phyloP scores from a whole-genome alignment of 2,888 invertebrate genomes.

The Drosophila leonis region DNA sequence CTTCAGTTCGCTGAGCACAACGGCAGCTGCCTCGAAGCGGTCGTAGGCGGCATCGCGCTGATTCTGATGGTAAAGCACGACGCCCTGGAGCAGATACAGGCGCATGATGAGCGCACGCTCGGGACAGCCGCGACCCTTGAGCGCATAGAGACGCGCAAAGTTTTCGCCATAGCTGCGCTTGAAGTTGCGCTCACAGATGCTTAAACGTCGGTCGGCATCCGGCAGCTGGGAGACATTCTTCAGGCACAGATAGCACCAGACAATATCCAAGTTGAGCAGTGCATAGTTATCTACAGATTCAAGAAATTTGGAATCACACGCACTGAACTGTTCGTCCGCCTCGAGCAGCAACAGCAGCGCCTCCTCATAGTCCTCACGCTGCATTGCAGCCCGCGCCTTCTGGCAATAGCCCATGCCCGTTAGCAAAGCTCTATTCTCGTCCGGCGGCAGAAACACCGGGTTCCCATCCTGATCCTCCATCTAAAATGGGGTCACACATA shows the following conservation, averaged over 20 bases:
- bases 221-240: conserved; percentile 89
- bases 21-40: conserved; percentile 88
- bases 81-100: conserved; percentile 92
- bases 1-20: conserved; percentile 88
- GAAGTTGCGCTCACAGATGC: conserved; percentile 89
- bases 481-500: conserved; percentile 79
- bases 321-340: conserved; percentile 90
- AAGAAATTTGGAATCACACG: conserved; percentile 85
- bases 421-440: conserved; percentile 89
- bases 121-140: conserved; percentile 88
- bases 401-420: conserved; percentile 93
- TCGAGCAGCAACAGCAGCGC: conserved; percentile 91
- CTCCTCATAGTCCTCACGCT: conserved; percentile 88
- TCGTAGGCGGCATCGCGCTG: conserved; percentile 88
- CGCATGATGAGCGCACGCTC: conserved; percentile 92
- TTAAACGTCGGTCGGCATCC: conserved; percentile 90
- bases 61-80: conserved; percentile 92
- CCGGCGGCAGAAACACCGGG: conserved; percentile 89
- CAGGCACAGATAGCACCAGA: conserved; percentile 95
- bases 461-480: conserved; percentile 93
- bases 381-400: conserved; percentile 90
- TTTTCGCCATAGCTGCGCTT: conserved; percentile 89
- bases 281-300: conserved; percentile 93
- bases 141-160: conserved; percentile 87
- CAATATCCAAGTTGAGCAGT: conserved; percentile 92